A percentile compares a stretch with the other conserved stretches of the same genome.
These are phyloP conservation scores for Rhopalosiphum nymphaeae DNA, from an alignment of 2,888 invertebrate genomes.

Conservation along the genomic window DNA sequence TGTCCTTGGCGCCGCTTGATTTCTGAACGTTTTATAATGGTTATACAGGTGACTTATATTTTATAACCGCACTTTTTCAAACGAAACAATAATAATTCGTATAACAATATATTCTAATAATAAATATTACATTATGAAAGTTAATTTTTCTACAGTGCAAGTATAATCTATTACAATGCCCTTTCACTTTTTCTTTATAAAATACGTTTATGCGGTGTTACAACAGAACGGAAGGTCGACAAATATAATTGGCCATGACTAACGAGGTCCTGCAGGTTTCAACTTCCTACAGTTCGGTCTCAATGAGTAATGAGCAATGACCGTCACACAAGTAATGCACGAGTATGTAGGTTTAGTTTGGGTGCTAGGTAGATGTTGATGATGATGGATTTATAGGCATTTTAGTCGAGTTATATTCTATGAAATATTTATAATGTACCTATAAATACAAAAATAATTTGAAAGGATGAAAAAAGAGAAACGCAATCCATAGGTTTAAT, in stretches of 20 bases:
- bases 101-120: constrained; percentile 30
- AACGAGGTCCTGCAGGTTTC: constrained; percentile 42
- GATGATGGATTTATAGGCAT: background rate
- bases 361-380: background rate
- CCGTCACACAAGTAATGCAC: background rate
- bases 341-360: background rate
- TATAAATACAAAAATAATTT: background rate
- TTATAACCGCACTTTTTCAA: constrained; percentile 22
- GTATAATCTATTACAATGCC: constrained; percentile 33
- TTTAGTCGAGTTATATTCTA: background rate
- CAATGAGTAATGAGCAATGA: background rate
- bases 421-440: background rate
- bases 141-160: constrained; percentile 38
- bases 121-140: constrained; percentile 51
- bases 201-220: constrained; percentile 16
- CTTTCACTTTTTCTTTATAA: constrained; percentile 57
- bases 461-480: background rate
- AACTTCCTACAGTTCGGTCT: constrained; percentile 29
- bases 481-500: background rate
- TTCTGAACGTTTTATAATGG: constrained; percentile 33
- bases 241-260: constrained; percentile 59
- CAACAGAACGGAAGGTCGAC: constrained; percentile 29
- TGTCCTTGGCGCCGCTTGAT: background rate
- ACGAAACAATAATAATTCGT: constrained; percentile 57
- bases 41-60: background rate